A percentile compares a stretch with the other conserved stretches of the same genome.
These are phyloP conservation scores for Acarapis woodi DNA, from an alignment of 1,140 invertebrate genomes.

Conservation along the genomic window DNA sequence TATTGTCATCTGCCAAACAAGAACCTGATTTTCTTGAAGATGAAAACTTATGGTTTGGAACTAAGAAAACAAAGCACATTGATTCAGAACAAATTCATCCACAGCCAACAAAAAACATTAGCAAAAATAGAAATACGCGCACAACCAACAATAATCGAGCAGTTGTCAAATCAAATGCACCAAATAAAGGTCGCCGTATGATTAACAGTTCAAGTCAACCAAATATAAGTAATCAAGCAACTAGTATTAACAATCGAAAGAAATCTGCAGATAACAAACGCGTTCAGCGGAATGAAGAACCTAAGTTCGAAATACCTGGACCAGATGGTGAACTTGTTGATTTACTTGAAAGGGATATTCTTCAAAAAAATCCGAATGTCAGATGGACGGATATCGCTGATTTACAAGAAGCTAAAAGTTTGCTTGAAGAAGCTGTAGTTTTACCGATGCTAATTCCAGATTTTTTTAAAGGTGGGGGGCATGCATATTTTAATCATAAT, in stretches of 20 bases:
- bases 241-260: background rate
- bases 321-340: constrained; percentile 80
- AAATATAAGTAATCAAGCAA: background rate
- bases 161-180: too few relatives aligned
- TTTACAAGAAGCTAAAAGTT: constrained; percentile 65
- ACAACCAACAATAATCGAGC: too few relatives aligned
- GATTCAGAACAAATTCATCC: too few relatives aligned
- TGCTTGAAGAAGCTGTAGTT: constrained; percentile 90
- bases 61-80: too few relatives aligned
- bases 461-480: constrained; percentile 90
- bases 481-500: too few relatives aligned
- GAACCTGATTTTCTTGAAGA: too few relatives aligned
- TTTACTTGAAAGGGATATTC: constrained; percentile 79
- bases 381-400: constrained; percentile 94
- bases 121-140: too few relatives aligned
- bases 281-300: constrained; percentile 29
- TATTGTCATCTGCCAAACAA: too few relatives aligned
- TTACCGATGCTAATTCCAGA: constrained; percentile 94
- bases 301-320: constrained; percentile 66
- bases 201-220: background rate
- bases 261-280: background rate
- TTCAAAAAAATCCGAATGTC: constrained; percentile 90
- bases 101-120: too few relatives aligned
- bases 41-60: too few relatives aligned
- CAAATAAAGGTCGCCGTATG: background rate